Base-by-base conservation (phyloP, 2,113 vertebrate genomes). In the Solea solea region DNA sequence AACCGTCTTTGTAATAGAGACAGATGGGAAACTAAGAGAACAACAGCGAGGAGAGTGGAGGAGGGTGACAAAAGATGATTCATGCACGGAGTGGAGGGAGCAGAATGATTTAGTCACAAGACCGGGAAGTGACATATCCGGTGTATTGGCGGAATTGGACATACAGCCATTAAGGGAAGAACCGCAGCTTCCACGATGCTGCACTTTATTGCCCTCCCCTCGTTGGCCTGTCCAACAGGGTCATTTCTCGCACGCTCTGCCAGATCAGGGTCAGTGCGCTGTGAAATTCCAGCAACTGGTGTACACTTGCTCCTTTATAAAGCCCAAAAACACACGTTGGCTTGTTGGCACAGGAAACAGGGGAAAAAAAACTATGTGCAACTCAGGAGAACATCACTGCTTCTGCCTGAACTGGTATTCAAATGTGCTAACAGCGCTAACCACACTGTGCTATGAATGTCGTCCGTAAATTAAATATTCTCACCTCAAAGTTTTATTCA, bases 21-120 rank as follows among this genome's bases (percentile, higher is more conserved):
- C 84, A 80, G 78, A 86, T 85, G 84, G 82, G 71, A 83, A 78
- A 77, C 72, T 78, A 80, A 82, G 59, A 11, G 45, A 88, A 84
- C 69, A 84, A 85, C 70, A 85, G 68, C 72, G 74, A 82, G 56
- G 49, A 63, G 64, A 74, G 78, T 12, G 74, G 73, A 80, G 86
- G 86, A 86, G 78, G 83, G 67, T 77, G 75, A 84, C 85, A 86
- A 75, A 75, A 64, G 76, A 78, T 91, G 89, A 89, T 91, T 89
- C 89, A 88, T 91, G 76, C 81, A 65, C 69, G 42, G 63, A 68
- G 71, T 39, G 27, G 67, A 72, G 64, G 85, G 72, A 56, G 66
- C 70, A 66, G 76, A 81, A 85, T 64, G 69, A 84, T 83, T 87
- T 82, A 74, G 85, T 77, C 82, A 81, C 78, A 78, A 85, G 44